Evolutionary conservation across 2,113 vertebrate species (phyloP).

Genomic region (Aleadryas rufinucha): DNA sequence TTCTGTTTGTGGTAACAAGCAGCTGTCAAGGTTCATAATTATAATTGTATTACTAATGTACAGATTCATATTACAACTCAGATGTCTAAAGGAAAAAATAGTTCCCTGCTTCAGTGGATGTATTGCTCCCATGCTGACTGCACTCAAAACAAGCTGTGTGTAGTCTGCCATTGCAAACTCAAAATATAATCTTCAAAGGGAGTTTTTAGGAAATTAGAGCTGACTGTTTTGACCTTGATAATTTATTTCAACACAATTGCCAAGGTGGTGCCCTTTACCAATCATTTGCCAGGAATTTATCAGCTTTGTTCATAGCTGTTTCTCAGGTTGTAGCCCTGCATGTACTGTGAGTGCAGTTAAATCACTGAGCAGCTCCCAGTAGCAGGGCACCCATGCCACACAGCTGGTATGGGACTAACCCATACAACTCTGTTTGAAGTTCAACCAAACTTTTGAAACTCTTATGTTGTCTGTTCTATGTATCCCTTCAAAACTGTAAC

Average conservation of each 20-base stretch:
- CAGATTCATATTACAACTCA: background rate
- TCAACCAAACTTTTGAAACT: background rate
- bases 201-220: background rate
- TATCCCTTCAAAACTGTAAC: background rate
- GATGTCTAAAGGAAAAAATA: background rate
- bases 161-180: background rate
- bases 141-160: background rate
- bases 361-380: background rate
- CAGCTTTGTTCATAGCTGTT: background rate
- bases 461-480: fast-evolving
- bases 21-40: background rate
- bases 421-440: background rate
- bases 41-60: background rate
- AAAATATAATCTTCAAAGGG: background rate
- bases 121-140: background rate
- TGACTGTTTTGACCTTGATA: background rate
- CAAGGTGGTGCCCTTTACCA: background rate
- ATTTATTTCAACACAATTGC: background rate
- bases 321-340: background rate
- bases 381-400: background rate
- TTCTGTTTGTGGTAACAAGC: background rate
- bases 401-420: background rate
- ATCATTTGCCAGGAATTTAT: background rate
- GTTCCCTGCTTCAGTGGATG: background rate
- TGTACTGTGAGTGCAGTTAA: background rate